Evolutionary conservation across 2,888 invertebrate genomes (phyloP), one percentile per base, ranked within the genome.

Genomic region (Apotomis capreana): DNA sequence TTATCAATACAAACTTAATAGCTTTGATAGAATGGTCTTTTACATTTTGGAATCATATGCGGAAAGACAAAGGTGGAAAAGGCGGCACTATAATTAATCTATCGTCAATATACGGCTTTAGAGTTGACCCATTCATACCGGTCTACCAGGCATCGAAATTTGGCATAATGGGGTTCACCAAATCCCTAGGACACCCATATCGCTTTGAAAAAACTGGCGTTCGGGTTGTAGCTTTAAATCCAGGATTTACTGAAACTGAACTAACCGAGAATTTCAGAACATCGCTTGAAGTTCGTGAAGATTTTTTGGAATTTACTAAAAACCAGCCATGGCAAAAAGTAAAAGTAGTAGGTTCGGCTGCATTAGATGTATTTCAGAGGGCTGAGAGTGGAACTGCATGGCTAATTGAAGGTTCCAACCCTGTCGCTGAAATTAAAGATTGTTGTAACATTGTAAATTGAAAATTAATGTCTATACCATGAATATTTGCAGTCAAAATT

Each of bases 61-160:
- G 94, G 13, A 92, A 85, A 63, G 91, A 94, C 74, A 93, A 89
- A 69, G 91, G 93, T 0, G 94, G 94, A 0, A 84, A 86, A 51
- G 95, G 96, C 6, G 96, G 96, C 0, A 92, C 94, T 0, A 94
- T 96, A 59, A 89, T 96, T 12, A 96, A 96, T 81, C 87, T 95
- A 15, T 92, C 95, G 0, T 95, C 95, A 0, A 93, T 94, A 26
- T 92, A 94, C 73, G 95, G 95, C 0, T 89, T 93, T 57, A 87
- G 89, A 78, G 84, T 94, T 0, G 87, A 92, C 52, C 91, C 91
- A 37, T 93, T 89, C 44, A 80, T 92, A 36, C 95, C 95, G 0
- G 84, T 94, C 13, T 95, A 95, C 80, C 93, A 94, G 37, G 94
- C 94, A 1, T 94, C 95, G 0, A 95, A 95, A 82, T 93, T 91